Evolutionary conservation across 2,113 vertebrate species (phyloP).

Genomic region (Cavia aperea): DNA sequence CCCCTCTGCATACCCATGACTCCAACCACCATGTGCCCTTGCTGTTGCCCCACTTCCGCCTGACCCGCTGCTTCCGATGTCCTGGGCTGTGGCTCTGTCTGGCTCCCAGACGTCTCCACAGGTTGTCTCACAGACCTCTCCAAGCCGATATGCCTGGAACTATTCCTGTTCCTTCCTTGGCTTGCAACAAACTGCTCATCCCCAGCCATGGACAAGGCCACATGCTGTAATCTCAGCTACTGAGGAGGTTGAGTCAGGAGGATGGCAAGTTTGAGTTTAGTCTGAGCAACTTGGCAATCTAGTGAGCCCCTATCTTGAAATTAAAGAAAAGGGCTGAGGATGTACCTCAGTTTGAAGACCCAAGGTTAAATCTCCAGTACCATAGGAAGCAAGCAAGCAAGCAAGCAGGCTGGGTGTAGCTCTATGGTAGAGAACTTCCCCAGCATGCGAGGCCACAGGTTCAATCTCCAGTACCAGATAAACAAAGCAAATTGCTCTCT

Average conservation of each 20-base stretch:
- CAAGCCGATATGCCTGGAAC: neutral
- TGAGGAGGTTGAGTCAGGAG: neutral
- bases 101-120: neutral
- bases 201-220: neutral
- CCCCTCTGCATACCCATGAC: accelerated
- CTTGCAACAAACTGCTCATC: neutral
- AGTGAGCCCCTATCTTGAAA: neutral
- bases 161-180: neutral
- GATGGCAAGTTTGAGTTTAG: neutral
- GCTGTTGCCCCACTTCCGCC: accelerated
- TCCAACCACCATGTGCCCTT: neutral
- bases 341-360: neutral
- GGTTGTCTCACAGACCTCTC: neutral
- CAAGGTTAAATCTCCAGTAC: neutral
- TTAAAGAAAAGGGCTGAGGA: neutral
- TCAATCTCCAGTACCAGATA: neutral
- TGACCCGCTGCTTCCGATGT: neutral
- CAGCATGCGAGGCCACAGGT: neutral
- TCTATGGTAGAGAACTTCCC: neutral
- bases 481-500: neutral
- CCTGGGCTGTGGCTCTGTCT: neutral
- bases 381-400: neutral
- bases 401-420: neutral
- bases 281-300: neutral
- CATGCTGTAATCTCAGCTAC: neutral